Evolutionary conservation across 2,888 invertebrate species (phyloP), one percentile per base, ranked within the genome.

Genomic region (Drosophila cognata): DNA sequence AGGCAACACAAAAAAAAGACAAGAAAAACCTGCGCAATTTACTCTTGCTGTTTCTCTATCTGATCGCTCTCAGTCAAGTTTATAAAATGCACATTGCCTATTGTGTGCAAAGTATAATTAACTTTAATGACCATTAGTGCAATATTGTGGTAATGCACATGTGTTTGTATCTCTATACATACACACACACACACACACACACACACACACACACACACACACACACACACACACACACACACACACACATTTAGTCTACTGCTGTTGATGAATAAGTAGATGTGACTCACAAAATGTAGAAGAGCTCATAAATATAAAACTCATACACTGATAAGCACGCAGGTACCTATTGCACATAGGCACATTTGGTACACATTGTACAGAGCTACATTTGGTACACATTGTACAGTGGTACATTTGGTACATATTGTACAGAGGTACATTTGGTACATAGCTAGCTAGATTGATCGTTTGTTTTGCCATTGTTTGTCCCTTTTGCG

Each of bases 281-380:
- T 88, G 70, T 82, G 79, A 82, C 62, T 88, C 85, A 88, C 43
- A 61, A 74, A 63, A 63, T 69, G 41, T 67, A 62, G 59, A 55
- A 61, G 57, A 53, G 51, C 59, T 43, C 25, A 11, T 33, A 25
- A 51, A 25, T 53, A 46, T 46, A 60, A 60, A 48, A 31, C 3
- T 69, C 6, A 51, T 7, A 11, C 16, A 35, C 29, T 43, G 25
- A 60, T 36, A 59, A 29, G 35, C 29, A 29, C 4, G 31, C 13
- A n/a, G 4, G 28, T 33, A 31, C 11, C n/a, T 13, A 46, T 25
- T 18, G 31, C 2, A 25, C 38, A 41, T 28, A 52, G 8, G 25
- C 33, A 38, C 33, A 51, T 11, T 10, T 11, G 11, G 11, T 33
- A 52, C 41, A 28, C 51, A 28, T 33, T 29, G 16, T 50, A 50